Evolutionary conservation across 2,888 invertebrate species (phyloP), one percentile per base, ranked within the genome.

Genomic region (Microchrysa polita): DNA sequence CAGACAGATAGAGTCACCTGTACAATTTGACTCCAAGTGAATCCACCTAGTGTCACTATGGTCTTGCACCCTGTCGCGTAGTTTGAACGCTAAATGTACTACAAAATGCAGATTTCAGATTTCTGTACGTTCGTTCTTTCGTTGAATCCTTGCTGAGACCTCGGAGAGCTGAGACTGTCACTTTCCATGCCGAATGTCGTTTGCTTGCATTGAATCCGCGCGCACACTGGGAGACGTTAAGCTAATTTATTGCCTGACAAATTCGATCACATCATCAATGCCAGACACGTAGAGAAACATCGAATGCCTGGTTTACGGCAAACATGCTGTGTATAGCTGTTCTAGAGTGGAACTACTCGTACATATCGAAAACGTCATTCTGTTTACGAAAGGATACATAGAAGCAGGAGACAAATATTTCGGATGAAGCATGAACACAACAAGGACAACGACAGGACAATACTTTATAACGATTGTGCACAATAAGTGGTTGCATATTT

Each of bases 171-270:
- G 27, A 34, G 27, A 7, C 2, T 34, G 27, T 48, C 48, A 12
- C 48, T 7, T 12, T n/a, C 12, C 48, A 4, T 48, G 10, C 16
- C 48, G 48, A 12, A 4, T 48, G 48, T 48, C 48, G 16, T n/a
- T 48, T n/a, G 48, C 16, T 48, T n/a, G 48, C 16, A n/a, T 48
- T n/a, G 48, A 12, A 48, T 48, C 16, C 48, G 48, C 16, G 4
- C n/a, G n/a, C n/a, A n/a, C n/a, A n/a, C n/a, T n/a, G 42, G 48
- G 48, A 67, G 67, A 71, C 63, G 73, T 67, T 75, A 73, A 75
- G 74, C 73, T 75, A 73, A 75, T 75, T 73, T 75, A 73, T 74
- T 75, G 59, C 61, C 69, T 75, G 74, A 73, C 74, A 73, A 75
- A 75, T 75, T 69, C 71, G 67, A 73, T 73, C 74, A 75, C 40